Evolutionary conservation across 2,888 invertebrate genomes (phyloP).

Genomic region (Physocephala rufipes): DNA sequence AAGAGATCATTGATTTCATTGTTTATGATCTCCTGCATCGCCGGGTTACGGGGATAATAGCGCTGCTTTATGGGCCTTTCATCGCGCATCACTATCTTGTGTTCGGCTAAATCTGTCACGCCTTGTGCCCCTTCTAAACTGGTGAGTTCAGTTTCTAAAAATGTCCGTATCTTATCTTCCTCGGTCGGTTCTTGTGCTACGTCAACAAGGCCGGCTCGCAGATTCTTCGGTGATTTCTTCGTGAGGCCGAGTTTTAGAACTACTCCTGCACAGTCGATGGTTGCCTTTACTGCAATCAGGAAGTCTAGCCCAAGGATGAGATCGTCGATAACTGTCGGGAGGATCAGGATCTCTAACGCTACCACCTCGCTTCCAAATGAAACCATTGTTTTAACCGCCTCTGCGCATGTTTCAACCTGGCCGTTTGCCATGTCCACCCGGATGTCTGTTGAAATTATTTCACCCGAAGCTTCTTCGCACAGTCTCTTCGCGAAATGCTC

Average conservation of each 20-base stretch:
- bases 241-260: neutral
- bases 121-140: neutral
- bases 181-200: neutral
- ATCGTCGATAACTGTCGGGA: neutral
- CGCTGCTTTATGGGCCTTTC: no score
- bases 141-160: neutral
- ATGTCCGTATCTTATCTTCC: neutral
- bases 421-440: neutral
- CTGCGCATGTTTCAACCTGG: neutral
- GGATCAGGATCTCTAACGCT: neutral
- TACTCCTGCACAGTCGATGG: no score
- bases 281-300: no score
- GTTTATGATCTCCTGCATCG: no score
- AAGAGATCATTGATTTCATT: no score
- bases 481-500: neutral
- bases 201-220: neutral
- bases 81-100: neutral
- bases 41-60: no score
- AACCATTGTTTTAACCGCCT: neutral
- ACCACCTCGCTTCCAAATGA: neutral
- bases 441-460: neutral
- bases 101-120: neutral
- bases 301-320: neutral
- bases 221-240: neutral
- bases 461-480: neutral